Evolutionary conservation across 1,140 invertebrate species (phyloP).

Genomic region (Brachionus calyciflorus): DNA sequence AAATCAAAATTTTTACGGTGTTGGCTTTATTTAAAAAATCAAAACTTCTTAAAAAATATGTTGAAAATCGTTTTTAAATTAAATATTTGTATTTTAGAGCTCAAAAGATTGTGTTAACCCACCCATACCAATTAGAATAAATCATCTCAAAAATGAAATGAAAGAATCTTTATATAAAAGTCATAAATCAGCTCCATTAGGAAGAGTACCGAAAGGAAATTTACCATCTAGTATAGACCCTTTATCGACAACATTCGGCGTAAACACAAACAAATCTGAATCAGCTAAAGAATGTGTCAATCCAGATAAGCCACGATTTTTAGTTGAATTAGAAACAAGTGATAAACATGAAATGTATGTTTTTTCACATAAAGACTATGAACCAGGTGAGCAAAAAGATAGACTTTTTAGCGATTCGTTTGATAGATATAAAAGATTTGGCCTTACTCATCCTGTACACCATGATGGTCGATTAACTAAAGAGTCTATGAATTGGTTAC

Average conservation of each 20-base stretch:
- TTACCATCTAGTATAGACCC: constrained; percentile 53
- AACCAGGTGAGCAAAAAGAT: constrained; percentile 54
- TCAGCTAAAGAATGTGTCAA: constrained; percentile 57
- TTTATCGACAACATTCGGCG: constrained; percentile 55
- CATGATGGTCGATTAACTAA: constrained; percentile 53
- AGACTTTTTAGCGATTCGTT: constrained; percentile 54
- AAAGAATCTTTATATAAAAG: constrained; percentile 55
- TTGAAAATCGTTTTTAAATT: no score
- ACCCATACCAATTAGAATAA: constrained; percentile 54
- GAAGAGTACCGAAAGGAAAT: constrained; percentile 53
- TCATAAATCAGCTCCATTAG: constrained; percentile 54
- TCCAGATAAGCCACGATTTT: constrained; percentile 55
- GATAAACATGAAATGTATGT: constrained; percentile 55
- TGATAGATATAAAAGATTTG: constrained; percentile 51
- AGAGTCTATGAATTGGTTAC: constrained; percentile 55
- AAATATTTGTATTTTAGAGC: constrained; percentile 5
- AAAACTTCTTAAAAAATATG: no score
- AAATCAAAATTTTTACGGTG: background rate
- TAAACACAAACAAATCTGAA: constrained; percentile 54
- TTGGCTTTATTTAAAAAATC: no score
- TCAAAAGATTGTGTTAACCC: constrained; percentile 56
- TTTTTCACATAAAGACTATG: constrained; percentile 54
- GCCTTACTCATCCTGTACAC: constrained; percentile 57
- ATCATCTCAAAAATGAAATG: constrained; percentile 53
- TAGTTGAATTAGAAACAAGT: constrained; percentile 54